Conservation (phyloP, 2,888 invertebrate species). For the Neocrepidodera transversa region DNA sequence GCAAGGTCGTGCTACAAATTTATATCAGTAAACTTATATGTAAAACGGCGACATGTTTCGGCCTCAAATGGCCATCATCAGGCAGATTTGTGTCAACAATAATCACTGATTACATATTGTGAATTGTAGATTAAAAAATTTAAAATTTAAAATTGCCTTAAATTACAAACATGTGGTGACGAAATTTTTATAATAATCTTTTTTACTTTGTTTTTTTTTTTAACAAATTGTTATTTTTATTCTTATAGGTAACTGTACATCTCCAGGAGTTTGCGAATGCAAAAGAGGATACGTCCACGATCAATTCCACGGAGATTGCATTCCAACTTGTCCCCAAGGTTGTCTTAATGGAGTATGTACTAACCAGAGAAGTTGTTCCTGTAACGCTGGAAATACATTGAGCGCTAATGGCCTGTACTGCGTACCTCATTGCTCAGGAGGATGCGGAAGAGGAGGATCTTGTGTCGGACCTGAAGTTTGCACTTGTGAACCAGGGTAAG, state of each 20-base stretch:
- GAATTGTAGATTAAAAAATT: no score
- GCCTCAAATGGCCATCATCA: no score
- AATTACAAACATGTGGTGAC: no score
- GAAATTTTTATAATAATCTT: no score
- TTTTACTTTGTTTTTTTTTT: no score
- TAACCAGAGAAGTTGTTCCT: constrained; percentile 68
- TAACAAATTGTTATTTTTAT: no score
- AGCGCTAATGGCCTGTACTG: constrained; percentile 68
- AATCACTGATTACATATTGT: no score
- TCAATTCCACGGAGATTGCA: constrained; percentile 61
- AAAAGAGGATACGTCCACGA: constrained; percentile 68
- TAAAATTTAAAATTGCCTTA: no score
- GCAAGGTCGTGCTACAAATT: no score
- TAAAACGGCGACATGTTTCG: no score
- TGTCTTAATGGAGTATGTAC: constrained; percentile 73
- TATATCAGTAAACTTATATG: no score
- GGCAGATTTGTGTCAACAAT: no score
- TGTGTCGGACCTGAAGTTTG: constrained; percentile 67
- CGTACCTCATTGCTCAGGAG: constrained; percentile 65
- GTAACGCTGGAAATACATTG: constrained; percentile 66
- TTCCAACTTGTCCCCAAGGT: constrained; percentile 72
- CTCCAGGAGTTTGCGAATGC: constrained; percentile 71
- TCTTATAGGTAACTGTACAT: constrained; percentile 63
- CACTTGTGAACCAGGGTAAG: constrained; percentile 64
- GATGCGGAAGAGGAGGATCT: constrained; percentile 65